Evolutionary conservation across 1,140 invertebrate genomes (phyloP).

Genomic region (Drosophila pachea): DNA sequence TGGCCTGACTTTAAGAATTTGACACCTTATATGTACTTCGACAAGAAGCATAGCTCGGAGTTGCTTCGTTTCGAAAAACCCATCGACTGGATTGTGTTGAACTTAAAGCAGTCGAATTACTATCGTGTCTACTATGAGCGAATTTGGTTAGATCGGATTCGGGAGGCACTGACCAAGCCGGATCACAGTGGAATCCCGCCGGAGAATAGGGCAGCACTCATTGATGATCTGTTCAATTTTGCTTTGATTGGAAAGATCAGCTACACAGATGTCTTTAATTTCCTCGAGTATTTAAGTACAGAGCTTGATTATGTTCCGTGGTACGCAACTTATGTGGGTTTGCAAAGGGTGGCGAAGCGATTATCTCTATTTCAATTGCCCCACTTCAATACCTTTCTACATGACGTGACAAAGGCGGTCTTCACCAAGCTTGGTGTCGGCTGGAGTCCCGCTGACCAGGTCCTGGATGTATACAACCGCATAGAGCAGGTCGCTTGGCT

Average conservation of each 20-base stretch:
- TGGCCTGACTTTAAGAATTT: slow-evolving; percentile 80
- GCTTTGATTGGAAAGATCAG: slow-evolving; percentile 81
- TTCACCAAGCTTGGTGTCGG: slow-evolving; percentile 51
- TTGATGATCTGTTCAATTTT: slow-evolving; percentile 87
- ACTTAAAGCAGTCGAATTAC: slow-evolving; percentile 80
- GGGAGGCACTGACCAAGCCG: slow-evolving; percentile 70
- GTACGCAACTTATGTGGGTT: slow-evolving; percentile 78
- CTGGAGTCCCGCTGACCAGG: slow-evolving; percentile 28
- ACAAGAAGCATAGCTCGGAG: slow-evolving; percentile 74
- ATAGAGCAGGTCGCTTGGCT: slow-evolving; percentile 79
- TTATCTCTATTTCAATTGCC: slow-evolving; percentile 42
- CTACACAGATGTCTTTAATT: slow-evolving; percentile 80
- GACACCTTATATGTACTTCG: slow-evolving; percentile 78
- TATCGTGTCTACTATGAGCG: slow-evolving; percentile 84
- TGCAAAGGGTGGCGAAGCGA: slow-evolving; percentile 42
- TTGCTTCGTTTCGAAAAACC: slow-evolving; percentile 44
- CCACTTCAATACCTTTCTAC: slow-evolving; percentile 49
- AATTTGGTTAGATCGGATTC: slow-evolving; percentile 80
- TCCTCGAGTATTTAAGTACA: slow-evolving; percentile 79
- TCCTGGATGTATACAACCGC: slow-evolving; percentile 72
- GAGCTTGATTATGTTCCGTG: slow-evolving; percentile 82
- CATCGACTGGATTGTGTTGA: slow-evolving; percentile 79
- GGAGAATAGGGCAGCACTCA: slow-evolving; percentile 87
- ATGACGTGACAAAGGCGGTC: slow-evolving; percentile 31
- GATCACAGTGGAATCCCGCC: slow-evolving; percentile 81